Evolutionary conservation across 2,113 vertebrate genomes (phyloP).

Genomic region (Aviceda subcristata): DNA sequence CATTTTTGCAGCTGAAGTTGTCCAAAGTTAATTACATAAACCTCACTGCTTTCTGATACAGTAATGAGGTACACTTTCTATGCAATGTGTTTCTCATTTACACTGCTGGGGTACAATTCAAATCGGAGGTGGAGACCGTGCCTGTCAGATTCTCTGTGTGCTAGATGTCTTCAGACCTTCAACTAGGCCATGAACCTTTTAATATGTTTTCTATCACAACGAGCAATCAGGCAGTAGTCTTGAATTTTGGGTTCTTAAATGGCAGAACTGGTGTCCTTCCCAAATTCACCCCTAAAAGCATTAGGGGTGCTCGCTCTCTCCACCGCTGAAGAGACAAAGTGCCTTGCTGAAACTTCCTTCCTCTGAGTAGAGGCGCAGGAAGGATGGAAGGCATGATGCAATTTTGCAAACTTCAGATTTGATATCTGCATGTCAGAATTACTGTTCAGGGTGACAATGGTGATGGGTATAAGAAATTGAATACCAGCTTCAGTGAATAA

Average conservation of each 20-base stretch:
- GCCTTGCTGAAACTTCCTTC: not conserved
- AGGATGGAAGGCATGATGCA: not conserved
- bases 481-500: not conserved
- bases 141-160: not conserved
- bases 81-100: not conserved
- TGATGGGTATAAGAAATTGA: not conserved
- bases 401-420: not conserved
- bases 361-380: not conserved
- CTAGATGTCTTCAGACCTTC: not conserved
- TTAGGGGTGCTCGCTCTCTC: not conserved
- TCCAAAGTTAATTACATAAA: not conserved
- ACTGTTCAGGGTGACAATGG: not conserved
- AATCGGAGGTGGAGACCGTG: fast-evolving
- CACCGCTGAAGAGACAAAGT: not conserved
- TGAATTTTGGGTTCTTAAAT: not conserved
- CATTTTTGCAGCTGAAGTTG: not conserved
- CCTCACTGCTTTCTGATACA: not conserved
- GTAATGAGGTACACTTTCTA: not conserved
- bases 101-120: not conserved
- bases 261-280: not conserved
- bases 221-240: not conserved
- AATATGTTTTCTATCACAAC: not conserved
- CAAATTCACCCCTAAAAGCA: not conserved
- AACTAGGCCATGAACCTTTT: not conserved
- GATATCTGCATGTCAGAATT: not conserved